Percentiles rank a stretch among this genome's conserved stretches.
Conservation (phyloP, 1,140 invertebrate species). For the Tetramorium alpestre region DNA sequence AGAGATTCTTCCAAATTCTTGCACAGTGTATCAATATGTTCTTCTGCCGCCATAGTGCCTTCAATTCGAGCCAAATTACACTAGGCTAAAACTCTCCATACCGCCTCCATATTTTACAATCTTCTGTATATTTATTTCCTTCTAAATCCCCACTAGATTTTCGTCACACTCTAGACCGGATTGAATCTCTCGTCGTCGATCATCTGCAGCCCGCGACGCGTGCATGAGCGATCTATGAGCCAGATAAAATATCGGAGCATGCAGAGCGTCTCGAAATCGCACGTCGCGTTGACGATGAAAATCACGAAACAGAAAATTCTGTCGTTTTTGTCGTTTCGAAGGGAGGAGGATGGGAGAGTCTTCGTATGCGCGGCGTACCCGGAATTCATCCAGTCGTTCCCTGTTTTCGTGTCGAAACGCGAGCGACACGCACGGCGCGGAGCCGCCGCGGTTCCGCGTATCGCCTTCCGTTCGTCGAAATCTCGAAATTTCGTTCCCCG, state of each 20-base stretch:
- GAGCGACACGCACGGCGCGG: slow-evolving; percentile 52
- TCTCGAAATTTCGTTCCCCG: slow-evolving; percentile 70
- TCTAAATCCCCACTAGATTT: too few species aligned
- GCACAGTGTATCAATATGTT: too few species aligned
- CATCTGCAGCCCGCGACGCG: neutral
- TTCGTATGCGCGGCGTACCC: neutral
- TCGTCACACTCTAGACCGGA: neutral
- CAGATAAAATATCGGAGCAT: neutral
- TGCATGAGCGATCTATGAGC: neutral
- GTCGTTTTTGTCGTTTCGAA: neutral
- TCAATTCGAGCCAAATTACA: too few species aligned
- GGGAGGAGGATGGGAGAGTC: too few species aligned
- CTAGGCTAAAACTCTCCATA: too few species aligned
- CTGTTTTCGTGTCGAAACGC: slow-evolving; percentile 64
- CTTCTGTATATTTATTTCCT: too few species aligned
- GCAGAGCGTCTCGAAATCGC: neutral
- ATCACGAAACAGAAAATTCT: neutral
- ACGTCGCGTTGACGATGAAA: neutral
- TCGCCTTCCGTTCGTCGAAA: slow-evolving; percentile 64
- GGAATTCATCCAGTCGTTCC: slow-evolving; percentile 35
- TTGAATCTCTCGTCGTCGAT: neutral
- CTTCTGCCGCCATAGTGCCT: too few species aligned
- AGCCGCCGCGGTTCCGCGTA: slow-evolving; percentile 45
- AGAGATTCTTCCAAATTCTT: too few species aligned
- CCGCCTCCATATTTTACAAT: too few species aligned